Base-by-base conservation (phyloP, 1,140 invertebrate genomes). In the Odontomachus brunneus region DNA sequence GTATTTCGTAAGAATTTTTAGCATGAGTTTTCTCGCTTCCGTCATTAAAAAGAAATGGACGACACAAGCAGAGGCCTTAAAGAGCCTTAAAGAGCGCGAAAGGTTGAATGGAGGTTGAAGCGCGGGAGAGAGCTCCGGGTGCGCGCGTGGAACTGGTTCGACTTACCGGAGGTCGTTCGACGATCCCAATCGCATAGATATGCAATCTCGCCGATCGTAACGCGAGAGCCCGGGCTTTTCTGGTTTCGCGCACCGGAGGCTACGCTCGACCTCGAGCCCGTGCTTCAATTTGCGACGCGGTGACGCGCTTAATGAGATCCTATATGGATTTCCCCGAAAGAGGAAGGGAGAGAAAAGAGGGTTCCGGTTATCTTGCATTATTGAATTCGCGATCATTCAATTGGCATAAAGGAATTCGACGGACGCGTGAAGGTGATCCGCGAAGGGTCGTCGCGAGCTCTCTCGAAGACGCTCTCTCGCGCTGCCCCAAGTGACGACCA, bases 161-260 rank as follows among this genome's bases (percentile, higher is more conserved):
- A 71, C 26, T 80, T 71, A 80, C 51, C 29, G 83, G 83, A 86
- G 85, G 85, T 44, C 85, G 83, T 86, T 86, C 85, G 82, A 86
- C 80, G 83, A 76, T 82, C 85, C 74, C 65, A 59, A 71, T 80
- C 65, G 38, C 24, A 22, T 19, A 48, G 51, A 59, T 65, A 51
- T 4, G 26, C 15, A 75, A 69, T 71, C 38, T 48, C 53, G 44
- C 57, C 22, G 62, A 49, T 53, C 0, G 33, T 57, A 80, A 69
- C 51, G 5, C 14, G 22, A 67, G 22, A 67, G 29, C 19, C 29
- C 62, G 17, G 29, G 26, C n/a, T 29, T 15, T 48, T 62, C 65
- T 75, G 24, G 57, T 24, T 66, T 66, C 48, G 57, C 26, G 22
- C 53, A 57, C 22, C 17, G 33, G 19, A 17, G 63, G 33, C 75